A percentile compares a stretch with the other conserved stretches of the same genome.
Conservation (phyloP, 1,140 invertebrate species). For the Eufriesea mexicana region DNA sequence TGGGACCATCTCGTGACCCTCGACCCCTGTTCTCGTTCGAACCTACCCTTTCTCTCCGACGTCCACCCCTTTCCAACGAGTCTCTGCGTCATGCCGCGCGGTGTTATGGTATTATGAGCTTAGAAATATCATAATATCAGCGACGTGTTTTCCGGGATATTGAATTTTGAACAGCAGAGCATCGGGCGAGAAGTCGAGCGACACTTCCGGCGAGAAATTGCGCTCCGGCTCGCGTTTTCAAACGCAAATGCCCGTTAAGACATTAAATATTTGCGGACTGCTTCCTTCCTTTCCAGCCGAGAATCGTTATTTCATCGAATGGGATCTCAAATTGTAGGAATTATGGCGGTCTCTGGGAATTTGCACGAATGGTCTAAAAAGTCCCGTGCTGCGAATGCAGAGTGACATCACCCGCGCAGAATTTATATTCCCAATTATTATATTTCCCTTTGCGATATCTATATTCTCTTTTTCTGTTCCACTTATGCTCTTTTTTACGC, state of each 20-base stretch:
- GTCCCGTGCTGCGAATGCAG: background rate
- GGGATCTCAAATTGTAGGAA: background rate
- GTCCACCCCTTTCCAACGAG: conserved; percentile 2
- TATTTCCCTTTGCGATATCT: too few species aligned
- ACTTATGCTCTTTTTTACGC: too few species aligned
- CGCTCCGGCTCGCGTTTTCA: background rate
- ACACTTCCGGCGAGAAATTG: conserved; percentile 13
- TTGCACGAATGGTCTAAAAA: background rate
- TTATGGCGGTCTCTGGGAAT: background rate
- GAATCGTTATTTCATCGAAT: background rate
- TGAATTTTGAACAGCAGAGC: conserved; percentile 64
- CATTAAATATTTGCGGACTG: background rate
- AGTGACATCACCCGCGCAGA: too few species aligned
- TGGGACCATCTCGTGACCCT: conserved; percentile 52
- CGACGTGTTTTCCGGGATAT: conserved; percentile 69
- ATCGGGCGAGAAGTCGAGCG: conserved; percentile 20
- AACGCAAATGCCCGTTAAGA: background rate
- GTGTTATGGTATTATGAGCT: conserved; percentile 67
- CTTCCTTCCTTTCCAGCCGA: background rate
- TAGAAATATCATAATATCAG: conserved; percentile 72
- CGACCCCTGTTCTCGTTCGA: background rate
- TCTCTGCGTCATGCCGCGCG: conserved; percentile 40
- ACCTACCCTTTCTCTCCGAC: background rate
- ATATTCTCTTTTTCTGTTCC: too few species aligned
- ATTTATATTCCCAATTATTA: too few species aligned